Evolutionary conservation across 2,888 invertebrate genomes (phyloP), one percentile per base, ranked within the genome.

Genomic region (Caenorhabditis panamensis): DNA sequence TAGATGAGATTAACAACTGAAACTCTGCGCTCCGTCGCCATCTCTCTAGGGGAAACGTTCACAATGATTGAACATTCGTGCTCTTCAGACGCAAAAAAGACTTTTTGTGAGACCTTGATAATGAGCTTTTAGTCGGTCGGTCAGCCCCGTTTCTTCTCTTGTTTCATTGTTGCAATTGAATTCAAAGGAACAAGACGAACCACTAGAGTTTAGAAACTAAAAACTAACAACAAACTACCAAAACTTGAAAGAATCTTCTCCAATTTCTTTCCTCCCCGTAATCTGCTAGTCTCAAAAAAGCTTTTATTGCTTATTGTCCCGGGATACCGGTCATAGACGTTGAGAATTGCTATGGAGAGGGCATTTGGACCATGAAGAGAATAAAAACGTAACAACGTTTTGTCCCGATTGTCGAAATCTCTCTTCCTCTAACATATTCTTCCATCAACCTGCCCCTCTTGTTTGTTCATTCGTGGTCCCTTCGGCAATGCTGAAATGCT

Each of bases 1-100:
- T 37, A 37, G 53, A 66, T 75, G 20, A 61, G 66, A 75, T 61
- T 66, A 61, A 75, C 66, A 63, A 72, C 54, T 71, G 58, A 64
- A 41, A n/a, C 41, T 8, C n/a, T 6, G 8, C 9, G 44, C 41
- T n/a, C 61, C 20, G 26, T 47, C 28, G 9, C 5, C 26, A 28
- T 59, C 56, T 64, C 72, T 63, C 72, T 63, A 22, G 72, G 72
- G 71, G 63, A 73, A 61, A 73, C 64, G 64, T 49, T 73, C 56
- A 31, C 61, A n/a, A 59, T 66, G 41, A 73, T 64, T 72, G 72
- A 63, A 56, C 72, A 72, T 72, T 22, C 28, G 63, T 63, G 51
- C 51, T 36, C 63, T 36, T 22, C 56, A 36, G 56, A 1, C 18
- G 28, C 26, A n/a, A 28, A 56, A 31, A 31, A 56, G 31, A 61